These are phyloP conservation scores for Zaprionus nigranus DNA, from an alignment of 1,140 invertebrate genomes.

Conservation along the genomic window DNA sequence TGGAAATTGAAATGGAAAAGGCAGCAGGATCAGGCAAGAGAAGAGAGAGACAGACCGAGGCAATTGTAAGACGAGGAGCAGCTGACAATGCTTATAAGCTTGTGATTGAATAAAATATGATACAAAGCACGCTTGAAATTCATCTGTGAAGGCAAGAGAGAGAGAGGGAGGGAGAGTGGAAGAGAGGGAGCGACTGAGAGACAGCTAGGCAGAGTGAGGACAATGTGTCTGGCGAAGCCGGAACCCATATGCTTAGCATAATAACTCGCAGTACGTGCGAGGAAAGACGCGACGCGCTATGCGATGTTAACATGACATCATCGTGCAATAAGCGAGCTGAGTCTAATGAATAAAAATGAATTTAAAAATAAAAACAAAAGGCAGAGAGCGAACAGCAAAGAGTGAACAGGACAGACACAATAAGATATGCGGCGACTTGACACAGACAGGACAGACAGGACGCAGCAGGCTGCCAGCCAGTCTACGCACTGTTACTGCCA, in stretches of 20 bases:
- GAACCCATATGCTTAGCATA: constrained; percentile 51
- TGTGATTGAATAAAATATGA: constrained; percentile 57
- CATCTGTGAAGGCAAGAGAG: constrained; percentile 12
- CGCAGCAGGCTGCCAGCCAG: constrained; percentile 76
- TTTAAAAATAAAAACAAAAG: constrained; percentile 55
- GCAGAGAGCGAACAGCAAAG: constrained; percentile 8
- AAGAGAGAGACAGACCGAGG: not conserved
- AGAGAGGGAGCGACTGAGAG: not conserved
- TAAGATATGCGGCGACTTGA: constrained; percentile 55
- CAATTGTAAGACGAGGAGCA: constrained; percentile 15
- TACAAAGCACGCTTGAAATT: constrained; percentile 45
- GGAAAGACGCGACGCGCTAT: not conserved
- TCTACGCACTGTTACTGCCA: constrained; percentile 53
- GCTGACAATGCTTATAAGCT: constrained; percentile 34
- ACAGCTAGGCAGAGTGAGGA: not conserved
- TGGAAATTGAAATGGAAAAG: constrained; percentile 16
- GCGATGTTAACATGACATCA: constrained; percentile 70
- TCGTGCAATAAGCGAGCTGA: constrained; percentile 47
- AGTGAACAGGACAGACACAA: constrained; percentile 25
- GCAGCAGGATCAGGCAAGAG: not conserved
- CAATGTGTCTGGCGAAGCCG: constrained; percentile 7
- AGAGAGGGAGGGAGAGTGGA: not conserved
- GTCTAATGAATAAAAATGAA: constrained; percentile 75
- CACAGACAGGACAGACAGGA: constrained; percentile 10
- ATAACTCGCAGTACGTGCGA: constrained; percentile 48